A percentile compares a stretch with the other conserved stretches of the same genome.
These are phyloP conservation scores for Leptoclinus maculatus DNA, from an alignment of 2,797 vertebrate species.

Conservation along the genomic window DNA sequence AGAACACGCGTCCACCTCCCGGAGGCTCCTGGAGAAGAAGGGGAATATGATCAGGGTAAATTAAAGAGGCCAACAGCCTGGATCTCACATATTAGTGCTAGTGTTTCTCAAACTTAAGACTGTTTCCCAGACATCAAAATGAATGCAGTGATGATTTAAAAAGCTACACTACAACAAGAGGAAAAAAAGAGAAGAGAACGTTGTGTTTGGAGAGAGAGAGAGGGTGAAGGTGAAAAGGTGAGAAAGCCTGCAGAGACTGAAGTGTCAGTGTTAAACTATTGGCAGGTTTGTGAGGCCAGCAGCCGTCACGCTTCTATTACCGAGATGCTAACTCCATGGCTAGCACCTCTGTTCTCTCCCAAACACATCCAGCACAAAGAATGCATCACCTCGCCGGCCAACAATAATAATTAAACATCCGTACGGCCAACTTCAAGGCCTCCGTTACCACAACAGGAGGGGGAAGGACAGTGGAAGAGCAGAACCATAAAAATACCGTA, in stretches of 20 bases:
- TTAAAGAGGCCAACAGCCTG: neutral
- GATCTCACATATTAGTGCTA: neutral
- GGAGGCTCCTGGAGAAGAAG: conserved; percentile 45
- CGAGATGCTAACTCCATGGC: conserved; percentile 60
- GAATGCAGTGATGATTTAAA: neutral
- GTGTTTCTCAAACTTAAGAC: neutral
- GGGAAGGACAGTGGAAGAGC: neutral
- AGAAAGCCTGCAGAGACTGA: conserved; percentile 40
- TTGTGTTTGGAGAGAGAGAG: neutral
- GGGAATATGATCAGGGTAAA: too few relatives aligned
- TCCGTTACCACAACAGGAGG: conserved; percentile 4
- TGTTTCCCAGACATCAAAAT: neutral
- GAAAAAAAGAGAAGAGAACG: neutral
- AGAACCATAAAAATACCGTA: conserved; percentile 2
- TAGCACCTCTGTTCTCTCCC: conserved; percentile 72
- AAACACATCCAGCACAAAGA: conserved; percentile 66
- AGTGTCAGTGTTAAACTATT: conserved; percentile 53
- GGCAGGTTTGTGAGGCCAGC: conserved; percentile 48
- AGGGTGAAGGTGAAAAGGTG: conserved; percentile 43
- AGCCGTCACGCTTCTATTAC: conserved; percentile 57
- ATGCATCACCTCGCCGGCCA: conserved; percentile 71
- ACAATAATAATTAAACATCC: conserved; percentile 51
- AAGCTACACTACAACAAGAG: neutral
- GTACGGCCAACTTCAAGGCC: conserved; percentile 24
- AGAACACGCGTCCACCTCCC: conserved; percentile 85